phyloP scores from a whole-genome alignment of 2,797 vertebrate species.

The Cyclopterus lumpus region DNA sequence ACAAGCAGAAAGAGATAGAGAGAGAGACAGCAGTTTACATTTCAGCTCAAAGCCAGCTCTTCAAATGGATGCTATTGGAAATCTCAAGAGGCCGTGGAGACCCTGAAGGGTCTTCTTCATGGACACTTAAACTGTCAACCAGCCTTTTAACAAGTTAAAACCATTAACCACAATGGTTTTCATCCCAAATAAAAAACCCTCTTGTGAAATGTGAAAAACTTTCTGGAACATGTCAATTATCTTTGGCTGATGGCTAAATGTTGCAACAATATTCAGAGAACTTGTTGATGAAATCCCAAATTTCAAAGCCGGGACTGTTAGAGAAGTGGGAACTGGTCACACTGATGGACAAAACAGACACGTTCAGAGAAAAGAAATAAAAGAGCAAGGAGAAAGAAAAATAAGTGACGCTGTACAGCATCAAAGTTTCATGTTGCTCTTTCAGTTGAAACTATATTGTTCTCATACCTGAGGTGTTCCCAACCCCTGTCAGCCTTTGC shows the following conservation, averaged over 20 bases:
- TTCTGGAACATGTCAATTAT: neutral
- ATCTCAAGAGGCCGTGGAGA: constrained; percentile 42
- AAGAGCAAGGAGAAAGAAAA: constrained; percentile 27
- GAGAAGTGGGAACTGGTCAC: constrained; percentile 67
- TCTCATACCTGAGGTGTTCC: constrained; percentile 22
- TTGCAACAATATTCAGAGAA: constrained; percentile 17
- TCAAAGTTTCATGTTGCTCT: constrained; percentile 29
- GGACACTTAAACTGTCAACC: constrained; percentile 49
- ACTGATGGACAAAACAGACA: constrained; percentile 80
- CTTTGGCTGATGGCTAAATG: neutral
- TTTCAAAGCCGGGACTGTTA: constrained; percentile 35
- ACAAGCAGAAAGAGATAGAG: neutral
- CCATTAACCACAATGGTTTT: neutral
- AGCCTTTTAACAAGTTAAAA: constrained; percentile 23
- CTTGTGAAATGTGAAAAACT: neutral
- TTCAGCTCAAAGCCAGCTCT: constrained; percentile 45
- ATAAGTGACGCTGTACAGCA: neutral
- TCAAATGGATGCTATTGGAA: constrained; percentile 41
- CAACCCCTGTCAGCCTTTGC: neutral
- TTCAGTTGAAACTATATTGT: constrained; percentile 13
- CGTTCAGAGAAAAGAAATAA: constrained; percentile 40
- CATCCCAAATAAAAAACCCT: neutral
- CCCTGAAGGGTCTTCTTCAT: constrained; percentile 36
- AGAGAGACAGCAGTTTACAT: constrained; percentile 29
- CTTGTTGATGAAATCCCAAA: constrained; percentile 30